Conservation (phyloP, 2,113 vertebrate genomes). For the Morone saxatilis region DNA sequence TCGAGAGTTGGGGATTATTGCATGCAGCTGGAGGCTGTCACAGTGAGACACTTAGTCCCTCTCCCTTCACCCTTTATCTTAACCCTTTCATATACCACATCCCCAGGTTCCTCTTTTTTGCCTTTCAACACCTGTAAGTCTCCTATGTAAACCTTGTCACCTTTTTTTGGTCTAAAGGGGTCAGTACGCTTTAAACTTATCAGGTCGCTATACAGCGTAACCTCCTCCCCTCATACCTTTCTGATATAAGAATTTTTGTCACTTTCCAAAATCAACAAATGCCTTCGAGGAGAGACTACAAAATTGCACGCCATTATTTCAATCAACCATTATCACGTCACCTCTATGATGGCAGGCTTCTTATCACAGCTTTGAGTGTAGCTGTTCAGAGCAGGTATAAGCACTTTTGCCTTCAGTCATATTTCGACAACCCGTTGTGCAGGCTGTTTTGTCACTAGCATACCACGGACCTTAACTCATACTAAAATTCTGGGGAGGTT, state of each 20-base stretch:
- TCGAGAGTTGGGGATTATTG: constrained; percentile 66
- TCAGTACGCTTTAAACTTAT: constrained; percentile 9
- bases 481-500: constrained; percentile 1
- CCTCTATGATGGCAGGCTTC: neutral
- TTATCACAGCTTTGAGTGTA: neutral
- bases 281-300: neutral
- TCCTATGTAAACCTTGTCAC: constrained; percentile 30
- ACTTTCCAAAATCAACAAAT: neutral
- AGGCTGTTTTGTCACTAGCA: neutral
- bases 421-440: neutral
- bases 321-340: neutral
- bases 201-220: neutral
- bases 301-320: neutral
- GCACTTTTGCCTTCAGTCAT: neutral
- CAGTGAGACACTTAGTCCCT: constrained; percentile 60
- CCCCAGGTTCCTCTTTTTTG: constrained; percentile 35
- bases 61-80: constrained; percentile 50
- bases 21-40: constrained; percentile 75
- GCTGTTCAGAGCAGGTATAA: neutral
- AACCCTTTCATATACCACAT: constrained; percentile 54
- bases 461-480: neutral
- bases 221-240: neutral
- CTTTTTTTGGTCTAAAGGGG: constrained; percentile 19
- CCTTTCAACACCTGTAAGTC: constrained; percentile 45
- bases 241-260: neutral